Percentiles rank a stretch among this genome's conserved stretches.
Conservation (phyloP, 2,888 invertebrate genomes). For the Drosophila meridiana region DNA sequence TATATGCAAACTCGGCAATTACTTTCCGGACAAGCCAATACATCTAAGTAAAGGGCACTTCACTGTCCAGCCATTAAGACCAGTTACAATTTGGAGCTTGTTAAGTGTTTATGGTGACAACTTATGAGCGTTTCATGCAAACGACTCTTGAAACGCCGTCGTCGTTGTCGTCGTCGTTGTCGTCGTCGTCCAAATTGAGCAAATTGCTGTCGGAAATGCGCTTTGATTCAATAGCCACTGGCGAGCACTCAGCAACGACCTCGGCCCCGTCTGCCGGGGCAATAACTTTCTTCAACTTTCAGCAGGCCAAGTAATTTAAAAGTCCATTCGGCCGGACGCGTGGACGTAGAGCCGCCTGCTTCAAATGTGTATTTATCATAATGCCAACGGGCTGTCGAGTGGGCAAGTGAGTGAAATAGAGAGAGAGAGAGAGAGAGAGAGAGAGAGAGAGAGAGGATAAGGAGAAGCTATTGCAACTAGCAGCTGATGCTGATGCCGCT, state of each 20-base stretch:
- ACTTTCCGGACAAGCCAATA: not conserved
- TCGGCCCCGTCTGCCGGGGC: slow-evolving; percentile 14
- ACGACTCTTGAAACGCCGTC: slow-evolving; percentile 28
- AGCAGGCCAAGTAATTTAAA: slow-evolving; percentile 65
- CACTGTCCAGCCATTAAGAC: not conserved
- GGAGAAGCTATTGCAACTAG: slow-evolving; percentile 7
- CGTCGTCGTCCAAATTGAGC: slow-evolving; percentile 54
- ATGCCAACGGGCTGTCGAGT: slow-evolving; percentile 54
- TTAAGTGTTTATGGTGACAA: slow-evolving; percentile 28
- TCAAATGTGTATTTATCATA: slow-evolving; percentile 77
- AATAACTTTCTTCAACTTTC: slow-evolving; percentile 35
- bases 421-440: not conserved
- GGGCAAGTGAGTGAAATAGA: not conserved
- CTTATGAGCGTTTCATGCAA: slow-evolving; percentile 52
- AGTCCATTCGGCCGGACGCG: slow-evolving; percentile 56
- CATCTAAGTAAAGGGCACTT: slow-evolving; percentile 7
- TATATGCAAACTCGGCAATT: no score
- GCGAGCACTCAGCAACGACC: slow-evolving; percentile 32
- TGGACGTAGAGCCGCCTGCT: slow-evolving; percentile 25
- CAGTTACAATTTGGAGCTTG: not conserved
- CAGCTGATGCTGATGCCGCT: slow-evolving; percentile 12
- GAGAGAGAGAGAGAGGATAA: not conserved
- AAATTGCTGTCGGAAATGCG: slow-evolving; percentile 71
- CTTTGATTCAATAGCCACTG: slow-evolving; percentile 67
- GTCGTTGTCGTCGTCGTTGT: slow-evolving; percentile 28